Conservation (phyloP, 1,140 invertebrate genomes). For the Heliconius nattereri region DNA sequence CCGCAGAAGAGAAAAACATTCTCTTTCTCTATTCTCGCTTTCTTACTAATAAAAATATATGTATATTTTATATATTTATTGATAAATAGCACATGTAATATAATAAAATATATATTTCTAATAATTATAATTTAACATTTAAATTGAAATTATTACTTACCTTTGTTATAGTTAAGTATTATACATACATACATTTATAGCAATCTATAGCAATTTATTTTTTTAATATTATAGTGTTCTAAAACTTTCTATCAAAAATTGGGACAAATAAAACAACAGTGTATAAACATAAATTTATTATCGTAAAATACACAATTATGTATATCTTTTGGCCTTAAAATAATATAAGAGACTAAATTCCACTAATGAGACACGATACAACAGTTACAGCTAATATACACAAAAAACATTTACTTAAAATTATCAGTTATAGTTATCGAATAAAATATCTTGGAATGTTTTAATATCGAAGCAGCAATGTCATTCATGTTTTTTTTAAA, state of each 20-base stretch:
- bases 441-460: slow-evolving; percentile 59
- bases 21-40: too few species aligned
- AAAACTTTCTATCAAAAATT: not conserved
- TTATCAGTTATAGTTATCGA: slow-evolving; percentile 54
- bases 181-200: too few species aligned
- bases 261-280: slow-evolving; percentile 33
- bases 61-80: too few species aligned
- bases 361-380: slow-evolving; percentile 71
- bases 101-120: too few species aligned
- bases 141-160: too few species aligned
- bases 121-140: too few species aligned
- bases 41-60: too few species aligned
- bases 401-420: slow-evolving; percentile 58
- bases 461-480: slow-evolving; percentile 60
- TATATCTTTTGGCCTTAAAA: slow-evolving; percentile 78
- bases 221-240: too few species aligned
- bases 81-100: too few species aligned
- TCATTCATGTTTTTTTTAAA: slow-evolving; percentile 47
- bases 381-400: slow-evolving; percentile 70
- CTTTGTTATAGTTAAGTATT: too few species aligned
- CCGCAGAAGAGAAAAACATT: too few species aligned
- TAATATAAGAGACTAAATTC: slow-evolving; percentile 73
- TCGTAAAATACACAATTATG: slow-evolving; percentile 72
- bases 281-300: slow-evolving; percentile 50
- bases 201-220: too few species aligned